Percentiles rank a stretch among this genome's conserved stretches.
Conservation (phyloP, 1,140 invertebrate species). For the Magallana ariakensis region DNA sequence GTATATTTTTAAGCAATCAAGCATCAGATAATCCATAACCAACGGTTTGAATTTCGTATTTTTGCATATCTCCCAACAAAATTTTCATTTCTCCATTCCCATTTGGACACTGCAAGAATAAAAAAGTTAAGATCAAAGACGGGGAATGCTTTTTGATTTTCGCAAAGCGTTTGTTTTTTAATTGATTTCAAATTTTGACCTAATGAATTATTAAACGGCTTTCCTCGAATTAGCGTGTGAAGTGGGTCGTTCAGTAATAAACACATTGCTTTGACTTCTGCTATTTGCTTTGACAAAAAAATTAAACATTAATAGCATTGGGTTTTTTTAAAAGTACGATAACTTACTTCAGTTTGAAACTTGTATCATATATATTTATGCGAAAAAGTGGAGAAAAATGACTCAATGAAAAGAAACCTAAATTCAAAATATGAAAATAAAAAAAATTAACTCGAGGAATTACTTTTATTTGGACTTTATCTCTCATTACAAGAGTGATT, state of each 20-base stretch:
- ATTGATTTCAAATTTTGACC: slow-evolving; percentile 30
- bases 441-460: too few species aligned
- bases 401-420: too few species aligned
- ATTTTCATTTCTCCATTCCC: slow-evolving; percentile 5
- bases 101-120: neutral
- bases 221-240: slow-evolving; percentile 18
- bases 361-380: neutral
- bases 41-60: neutral
- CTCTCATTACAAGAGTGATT: too few species aligned
- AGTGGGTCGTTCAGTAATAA: slow-evolving; percentile 15
- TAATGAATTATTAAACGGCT: slow-evolving; percentile 10
- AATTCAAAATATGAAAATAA: too few species aligned
- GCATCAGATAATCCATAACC: too few species aligned
- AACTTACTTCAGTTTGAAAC: neutral
- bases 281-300: neutral
- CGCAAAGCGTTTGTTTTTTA: slow-evolving; percentile 1
- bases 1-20: too few species aligned
- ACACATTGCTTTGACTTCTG: neutral
- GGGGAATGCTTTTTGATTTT: slow-evolving; percentile 28
- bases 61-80: neutral
- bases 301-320: neutral
- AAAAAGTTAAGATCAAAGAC: slow-evolving; percentile 6
- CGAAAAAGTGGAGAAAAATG: too few species aligned
- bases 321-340: neutral
- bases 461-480: too few species aligned